Conservation (phyloP, 64 coral and sea anemone genomes). For the Porites lutea region DNA sequence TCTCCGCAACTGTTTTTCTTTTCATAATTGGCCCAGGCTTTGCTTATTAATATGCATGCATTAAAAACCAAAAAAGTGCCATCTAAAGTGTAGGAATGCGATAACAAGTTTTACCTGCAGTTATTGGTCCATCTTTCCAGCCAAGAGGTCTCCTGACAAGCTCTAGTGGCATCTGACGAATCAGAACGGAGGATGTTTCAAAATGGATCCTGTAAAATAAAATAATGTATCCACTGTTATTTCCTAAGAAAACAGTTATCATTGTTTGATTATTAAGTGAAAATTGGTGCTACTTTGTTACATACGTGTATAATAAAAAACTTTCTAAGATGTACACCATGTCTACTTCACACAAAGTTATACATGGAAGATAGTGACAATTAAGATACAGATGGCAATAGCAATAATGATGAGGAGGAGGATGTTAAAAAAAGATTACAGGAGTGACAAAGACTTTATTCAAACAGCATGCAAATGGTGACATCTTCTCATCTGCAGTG, state of each 20-base stretch:
- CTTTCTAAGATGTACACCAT: too few species aligned
- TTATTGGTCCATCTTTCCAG: constrained; percentile 58
- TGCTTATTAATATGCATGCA: background rate
- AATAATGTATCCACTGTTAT: background rate
- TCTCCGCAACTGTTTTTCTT: too few species aligned
- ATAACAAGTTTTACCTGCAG: constrained; percentile 27
- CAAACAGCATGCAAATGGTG: too few species aligned
- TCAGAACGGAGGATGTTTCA: constrained; percentile 73
- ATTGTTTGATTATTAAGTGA: too few species aligned
- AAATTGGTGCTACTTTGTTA: too few species aligned
- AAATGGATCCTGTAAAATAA: constrained; percentile 54
- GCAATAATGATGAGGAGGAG: too few species aligned
- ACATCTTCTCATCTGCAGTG: too few species aligned
- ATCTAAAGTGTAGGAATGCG: background rate
- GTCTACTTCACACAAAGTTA: too few species aligned
- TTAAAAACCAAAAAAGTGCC: background rate
- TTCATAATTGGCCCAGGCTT: background rate
- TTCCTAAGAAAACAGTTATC: too few species aligned
- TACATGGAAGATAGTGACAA: background rate
- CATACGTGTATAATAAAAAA: too few species aligned
- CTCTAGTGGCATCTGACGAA: constrained; percentile 63
- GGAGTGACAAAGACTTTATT: too few species aligned
- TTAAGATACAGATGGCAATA: background rate
- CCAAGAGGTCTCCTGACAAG: constrained; percentile 40
- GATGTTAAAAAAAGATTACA: too few species aligned